Evolutionary conservation across 2,888 invertebrate species (phyloP), one percentile per base, ranked within the genome.

Genomic region (Torymus aiolomorphi): DNA sequence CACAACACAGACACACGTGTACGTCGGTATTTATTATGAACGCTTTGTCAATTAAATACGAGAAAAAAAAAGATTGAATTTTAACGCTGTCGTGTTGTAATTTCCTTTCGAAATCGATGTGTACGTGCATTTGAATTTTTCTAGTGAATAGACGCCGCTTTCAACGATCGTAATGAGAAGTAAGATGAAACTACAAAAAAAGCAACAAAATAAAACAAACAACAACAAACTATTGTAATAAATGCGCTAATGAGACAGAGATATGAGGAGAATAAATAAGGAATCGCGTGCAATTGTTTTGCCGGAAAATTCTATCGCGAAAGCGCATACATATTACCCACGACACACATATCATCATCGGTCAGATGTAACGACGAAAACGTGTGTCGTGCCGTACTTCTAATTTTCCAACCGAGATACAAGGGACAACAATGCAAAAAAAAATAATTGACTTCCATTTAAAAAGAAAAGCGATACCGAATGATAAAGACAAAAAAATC

Each of bases 41-140:
- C 88, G 89, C 90, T 90, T 90, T 89, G 90, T 90, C 90, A 90
- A 90, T 90, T 90, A 90, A 89, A 67, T 54, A 76, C n/a, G 24
- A 74, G 31, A 66, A 63, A 63, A 70, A 70, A 72, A 54, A 74
- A 71, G 16, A 80, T 74, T 73, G 66, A 63, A 78, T 73, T 73
- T 73, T 59, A 73, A 72, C 63, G 71, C 72, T 72, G 66, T 76
- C 72, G 67, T 62, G 62, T 72, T 67, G 67, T 76, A 59, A 75
- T 57, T 70, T 24, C 52, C 66, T 75, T 79, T 56, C 31, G 51
- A 18, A 67, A 80, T 76, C 76, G 51, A 76, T 62, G 71, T 75
- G 70, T 75, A 65, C 70, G 57, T 49, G 76, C 71, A 67, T 76
- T 76, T 72, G 54, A 80, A 71, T 75, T 66, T 71, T 76, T 72